Conservation (phyloP, 2,888 invertebrate genomes). For the Zhuqinia jingwanae region DNA sequence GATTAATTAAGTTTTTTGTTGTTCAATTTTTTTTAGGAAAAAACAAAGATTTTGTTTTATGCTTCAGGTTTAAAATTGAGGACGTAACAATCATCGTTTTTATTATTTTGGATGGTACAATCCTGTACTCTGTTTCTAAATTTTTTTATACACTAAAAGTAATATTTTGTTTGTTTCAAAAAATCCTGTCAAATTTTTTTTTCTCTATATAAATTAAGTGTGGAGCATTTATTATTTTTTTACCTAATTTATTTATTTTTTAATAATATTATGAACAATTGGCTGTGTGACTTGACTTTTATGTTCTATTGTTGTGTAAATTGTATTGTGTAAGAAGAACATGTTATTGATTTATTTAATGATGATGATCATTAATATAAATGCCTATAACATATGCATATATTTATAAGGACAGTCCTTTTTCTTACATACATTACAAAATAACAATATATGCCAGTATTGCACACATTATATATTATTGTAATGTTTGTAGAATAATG, state of each 20-base stretch:
- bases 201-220: no score
- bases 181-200: no score
- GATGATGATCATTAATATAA: not conserved
- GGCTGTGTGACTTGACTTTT: not conserved
- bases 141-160: not conserved
- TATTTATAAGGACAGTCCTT: conserved; percentile 19
- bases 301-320: conserved; percentile 7
- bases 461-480: no score
- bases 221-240: no score
- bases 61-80: conserved; percentile 60
- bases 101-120: conserved; percentile 54
- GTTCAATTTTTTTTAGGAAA: not conserved
- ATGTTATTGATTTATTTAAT: not conserved
- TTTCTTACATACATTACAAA: not conserved
- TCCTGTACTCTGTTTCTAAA: not conserved
- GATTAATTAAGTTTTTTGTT: not conserved
- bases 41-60: not conserved
- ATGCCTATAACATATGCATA: not conserved
- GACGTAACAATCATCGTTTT: conserved; percentile 52
- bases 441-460: no score
- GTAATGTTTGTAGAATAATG: no score
- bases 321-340: no score
- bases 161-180: no score
- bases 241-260: not conserved
- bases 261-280: conserved; percentile 11